phyloP scores from a whole-genome alignment of 2,113 vertebrate species.

The Notothenia coriiceps region DNA sequence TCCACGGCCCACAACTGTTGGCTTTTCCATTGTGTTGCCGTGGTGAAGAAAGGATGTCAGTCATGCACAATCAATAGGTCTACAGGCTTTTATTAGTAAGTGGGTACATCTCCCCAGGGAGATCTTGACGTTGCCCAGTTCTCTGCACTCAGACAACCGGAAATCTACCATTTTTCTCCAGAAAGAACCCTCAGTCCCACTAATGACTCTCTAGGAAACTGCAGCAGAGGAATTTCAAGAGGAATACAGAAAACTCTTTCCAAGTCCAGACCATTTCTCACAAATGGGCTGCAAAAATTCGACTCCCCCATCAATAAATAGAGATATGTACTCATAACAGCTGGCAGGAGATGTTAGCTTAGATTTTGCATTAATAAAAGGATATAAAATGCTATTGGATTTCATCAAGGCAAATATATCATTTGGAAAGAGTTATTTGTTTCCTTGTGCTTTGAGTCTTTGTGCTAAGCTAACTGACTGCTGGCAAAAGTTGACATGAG shows the following conservation, averaged over 20 bases:
- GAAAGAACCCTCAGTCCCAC: conserved; percentile 34
- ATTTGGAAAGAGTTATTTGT: background rate
- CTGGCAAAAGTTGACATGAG: too few species aligned
- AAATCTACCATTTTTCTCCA: conserved; percentile 65
- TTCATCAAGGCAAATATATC: too few species aligned
- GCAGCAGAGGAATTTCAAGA: conserved; percentile 60
- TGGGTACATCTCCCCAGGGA: conserved; percentile 48
- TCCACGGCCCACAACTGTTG: conserved; percentile 28
- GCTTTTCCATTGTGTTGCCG: conserved; percentile 23
- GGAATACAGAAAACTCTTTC: conserved; percentile 36
- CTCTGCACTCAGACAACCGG: conserved; percentile 55
- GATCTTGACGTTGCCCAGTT: conserved; percentile 48
- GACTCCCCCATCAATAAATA: background rate
- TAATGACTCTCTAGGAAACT: conserved; percentile 73
- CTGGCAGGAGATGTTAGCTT: too few species aligned
- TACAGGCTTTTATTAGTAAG: conserved; percentile 49
- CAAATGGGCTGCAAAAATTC: background rate
- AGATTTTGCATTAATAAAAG: too few species aligned
- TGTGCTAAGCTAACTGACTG: background rate
- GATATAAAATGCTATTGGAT: too few species aligned
- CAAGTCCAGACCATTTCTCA: conserved; percentile 26
- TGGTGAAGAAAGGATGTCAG: conserved; percentile 46
- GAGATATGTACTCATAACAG: background rate
- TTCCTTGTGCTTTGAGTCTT: background rate
- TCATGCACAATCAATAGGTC: conserved; percentile 17